Percentiles rank a stretch among this genome's conserved stretches.
phyloP scores from a whole-genome alignment of 1,140 invertebrate genomes.

The Panagrolaimus sp. region DNA sequence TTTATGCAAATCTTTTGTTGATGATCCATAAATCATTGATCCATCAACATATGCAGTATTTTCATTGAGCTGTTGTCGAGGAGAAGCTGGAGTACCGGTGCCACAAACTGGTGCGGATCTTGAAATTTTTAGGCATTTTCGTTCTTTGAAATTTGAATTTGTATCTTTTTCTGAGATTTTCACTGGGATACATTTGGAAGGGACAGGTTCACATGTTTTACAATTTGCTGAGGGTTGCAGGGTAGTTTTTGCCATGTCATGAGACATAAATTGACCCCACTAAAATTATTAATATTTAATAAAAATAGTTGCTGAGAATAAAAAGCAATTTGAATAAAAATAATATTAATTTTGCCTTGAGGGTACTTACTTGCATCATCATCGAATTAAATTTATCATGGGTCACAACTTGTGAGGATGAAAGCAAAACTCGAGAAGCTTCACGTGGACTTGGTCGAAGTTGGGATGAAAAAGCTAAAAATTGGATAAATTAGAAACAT shows the following conservation, averaged over 20 bases:
- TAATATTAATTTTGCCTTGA: no score
- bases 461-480: slow-evolving; percentile 20
- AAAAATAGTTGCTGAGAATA: no score
- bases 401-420: slow-evolving; percentile 44
- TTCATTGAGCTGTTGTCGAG: slow-evolving; percentile 56
- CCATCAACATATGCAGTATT: slow-evolving; percentile 56
- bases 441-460: slow-evolving; percentile 19
- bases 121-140: slow-evolving; percentile 55
- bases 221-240: slow-evolving; percentile 58
- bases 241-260: slow-evolving; percentile 42
- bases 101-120: slow-evolving; percentile 57
- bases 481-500: not conserved
- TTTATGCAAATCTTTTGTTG: slow-evolving; percentile 55
- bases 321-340: no score
- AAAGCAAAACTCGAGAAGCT: slow-evolving; percentile 37
- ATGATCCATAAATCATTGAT: slow-evolving; percentile 58
- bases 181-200: slow-evolving; percentile 56
- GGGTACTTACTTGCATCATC: slow-evolving; percentile 45
- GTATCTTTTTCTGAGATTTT: slow-evolving; percentile 50
- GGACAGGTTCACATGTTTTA: slow-evolving; percentile 51
- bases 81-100: slow-evolving; percentile 36
- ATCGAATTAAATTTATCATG: slow-evolving; percentile 48
- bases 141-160: slow-evolving; percentile 53
- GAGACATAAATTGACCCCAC: slow-evolving; percentile 34
- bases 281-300: no score